Percentiles rank a stretch among this genome's conserved stretches.
phyloP scores from a whole-genome alignment of 2,888 invertebrate species.

The Acleris emargana region DNA sequence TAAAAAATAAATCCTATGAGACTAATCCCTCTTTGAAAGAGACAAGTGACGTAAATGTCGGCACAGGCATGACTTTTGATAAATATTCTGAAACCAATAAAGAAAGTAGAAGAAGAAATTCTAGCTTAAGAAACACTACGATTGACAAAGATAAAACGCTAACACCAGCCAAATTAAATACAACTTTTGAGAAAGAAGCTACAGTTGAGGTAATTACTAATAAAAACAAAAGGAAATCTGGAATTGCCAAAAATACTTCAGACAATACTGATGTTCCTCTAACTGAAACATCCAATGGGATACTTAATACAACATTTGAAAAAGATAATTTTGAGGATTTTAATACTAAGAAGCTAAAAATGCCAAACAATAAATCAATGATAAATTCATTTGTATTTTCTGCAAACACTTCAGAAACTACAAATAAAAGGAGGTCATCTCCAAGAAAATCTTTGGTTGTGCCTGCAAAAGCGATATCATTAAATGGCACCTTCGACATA shows the following conservation, averaged over 20 bases:
- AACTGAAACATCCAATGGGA: constrained; percentile 11
- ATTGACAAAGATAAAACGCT: constrained; percentile 34
- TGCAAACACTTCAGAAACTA: constrained; percentile 6
- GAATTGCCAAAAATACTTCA: constrained; percentile 39
- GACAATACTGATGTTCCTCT: constrained; percentile 39
- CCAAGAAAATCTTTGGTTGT: constrained; percentile 10
- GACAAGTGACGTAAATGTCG: constrained; percentile 3
- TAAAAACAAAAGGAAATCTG: constrained; percentile 40
- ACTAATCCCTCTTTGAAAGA: constrained; percentile 26
- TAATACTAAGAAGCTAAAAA: constrained; percentile 6
- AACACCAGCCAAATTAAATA: constrained; percentile 33
- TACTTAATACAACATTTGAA: constrained; percentile 49
- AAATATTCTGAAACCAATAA: constrained; percentile 23
- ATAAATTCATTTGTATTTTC: not conserved
- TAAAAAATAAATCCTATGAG: constrained; percentile 9
- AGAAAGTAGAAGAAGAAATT: constrained; percentile 12
- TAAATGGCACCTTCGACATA: constrained; percentile 30
- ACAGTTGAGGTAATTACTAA: constrained; percentile 13
- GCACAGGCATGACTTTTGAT: constrained; percentile 38
- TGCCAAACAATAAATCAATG: constrained; percentile 4
- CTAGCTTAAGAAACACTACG: constrained; percentile 35
- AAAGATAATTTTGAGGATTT: constrained; percentile 36
- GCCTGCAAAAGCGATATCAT: not conserved
- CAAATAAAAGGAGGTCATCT: constrained; percentile 9
- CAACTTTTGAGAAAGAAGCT: constrained; percentile 43